phyloP scores from a whole-genome alignment of 35 echinoderm and acorn worm species.

The Lytechinus pictus region DNA sequence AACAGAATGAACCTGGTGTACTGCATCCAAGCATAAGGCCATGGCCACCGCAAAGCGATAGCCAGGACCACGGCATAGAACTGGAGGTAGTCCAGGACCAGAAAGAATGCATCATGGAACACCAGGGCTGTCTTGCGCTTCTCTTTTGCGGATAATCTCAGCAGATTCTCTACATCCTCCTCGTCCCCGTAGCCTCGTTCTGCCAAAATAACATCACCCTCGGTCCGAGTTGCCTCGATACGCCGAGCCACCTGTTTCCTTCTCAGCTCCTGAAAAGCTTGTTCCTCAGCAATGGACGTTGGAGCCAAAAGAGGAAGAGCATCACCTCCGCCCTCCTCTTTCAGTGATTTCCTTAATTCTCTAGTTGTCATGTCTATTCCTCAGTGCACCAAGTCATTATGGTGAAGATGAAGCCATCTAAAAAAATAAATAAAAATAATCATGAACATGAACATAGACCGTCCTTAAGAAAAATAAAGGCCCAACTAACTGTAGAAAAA shows the following conservation, averaged over 20 bases:
- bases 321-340: conserved; percentile 60
- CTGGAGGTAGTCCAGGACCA: conserved; percentile 87
- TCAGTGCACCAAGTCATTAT: background rate
- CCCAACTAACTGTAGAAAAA: too few species aligned
- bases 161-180: conserved; percentile 69
- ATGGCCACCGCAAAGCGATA: conserved; percentile 85
- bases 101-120: conserved; percentile 69
- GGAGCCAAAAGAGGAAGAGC: conserved; percentile 70
- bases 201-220: conserved; percentile 71
- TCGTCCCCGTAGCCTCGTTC: conserved; percentile 78
- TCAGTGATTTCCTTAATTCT: conserved; percentile 45
- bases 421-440: too few species aligned
- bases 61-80: conserved; percentile 88
- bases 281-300: background rate
- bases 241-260: conserved; percentile 71
- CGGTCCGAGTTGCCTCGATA: conserved; percentile 52
- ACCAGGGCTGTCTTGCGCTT: conserved; percentile 84
- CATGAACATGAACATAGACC: too few species aligned
- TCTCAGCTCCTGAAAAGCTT: conserved; percentile 67
- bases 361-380: conserved; percentile 39
- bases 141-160: conserved; percentile 71
- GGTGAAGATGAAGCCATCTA: background rate
- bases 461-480: too few species aligned
- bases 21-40: conserved; percentile 87
- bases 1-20: conserved; percentile 73